Conservation (phyloP, 2,113 vertebrate genomes). For the Bubo blakistoni region DNA sequence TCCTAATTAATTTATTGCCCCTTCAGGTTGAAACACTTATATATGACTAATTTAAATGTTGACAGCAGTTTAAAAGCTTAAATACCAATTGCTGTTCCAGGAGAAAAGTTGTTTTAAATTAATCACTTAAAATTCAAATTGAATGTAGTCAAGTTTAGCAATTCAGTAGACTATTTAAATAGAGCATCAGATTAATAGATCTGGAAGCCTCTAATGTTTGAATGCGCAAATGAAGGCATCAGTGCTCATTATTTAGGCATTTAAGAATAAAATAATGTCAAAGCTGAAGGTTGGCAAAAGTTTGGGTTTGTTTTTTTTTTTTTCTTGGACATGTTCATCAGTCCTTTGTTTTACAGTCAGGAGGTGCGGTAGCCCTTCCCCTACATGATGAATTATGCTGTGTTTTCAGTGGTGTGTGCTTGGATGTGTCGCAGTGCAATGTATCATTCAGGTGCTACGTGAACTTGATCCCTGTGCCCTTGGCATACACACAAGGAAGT, state of each 20-base stretch:
- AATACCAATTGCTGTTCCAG: conserved; percentile 15
- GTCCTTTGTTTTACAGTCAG: not conserved
- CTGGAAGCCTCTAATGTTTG: conserved; percentile 47
- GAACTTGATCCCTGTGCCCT: not conserved
- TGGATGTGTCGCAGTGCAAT: not conserved
- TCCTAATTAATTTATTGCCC: conserved; percentile 77
- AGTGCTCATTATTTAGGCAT: conserved; percentile 63
- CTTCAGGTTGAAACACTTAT: conserved; percentile 54
- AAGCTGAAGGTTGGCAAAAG: conserved; percentile 25
- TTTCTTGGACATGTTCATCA: not conserved
- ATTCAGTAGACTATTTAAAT: conserved; percentile 48
- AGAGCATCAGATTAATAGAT: conserved; percentile 55
- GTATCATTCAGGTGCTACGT: not conserved
- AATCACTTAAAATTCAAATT: conserved; percentile 62
- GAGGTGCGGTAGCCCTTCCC: not conserved
- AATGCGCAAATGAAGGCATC: conserved; percentile 63
- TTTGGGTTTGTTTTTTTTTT: not conserved
- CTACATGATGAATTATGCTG: not conserved
- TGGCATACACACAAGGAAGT: not conserved
- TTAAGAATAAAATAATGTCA: conserved; percentile 57
- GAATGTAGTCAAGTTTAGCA: conserved; percentile 48
- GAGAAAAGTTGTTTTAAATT: conserved; percentile 45
- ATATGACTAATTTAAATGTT: conserved; percentile 61
- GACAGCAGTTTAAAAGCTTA: conserved; percentile 41
- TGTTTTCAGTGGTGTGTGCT: not conserved